Evolutionary conservation across 2,113 vertebrate genomes (phyloP).

Genomic region (Sinocyclocheilus anophthalmus): DNA sequence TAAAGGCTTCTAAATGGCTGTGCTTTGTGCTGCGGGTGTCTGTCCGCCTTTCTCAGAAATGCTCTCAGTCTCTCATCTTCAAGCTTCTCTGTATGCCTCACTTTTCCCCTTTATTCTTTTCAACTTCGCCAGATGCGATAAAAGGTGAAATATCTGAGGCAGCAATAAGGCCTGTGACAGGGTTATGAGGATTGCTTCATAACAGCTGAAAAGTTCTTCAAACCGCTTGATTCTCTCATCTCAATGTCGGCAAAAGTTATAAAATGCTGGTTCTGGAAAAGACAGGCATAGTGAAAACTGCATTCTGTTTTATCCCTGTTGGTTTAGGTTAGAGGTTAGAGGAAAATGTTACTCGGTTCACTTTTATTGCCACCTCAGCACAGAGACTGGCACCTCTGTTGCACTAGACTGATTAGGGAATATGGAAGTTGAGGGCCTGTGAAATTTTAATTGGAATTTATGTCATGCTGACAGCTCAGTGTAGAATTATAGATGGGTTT

Average conservation of each 20-base stretch:
- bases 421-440: constrained; percentile 21
- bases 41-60: neutral
- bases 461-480: neutral
- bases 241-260: neutral
- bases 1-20: neutral
- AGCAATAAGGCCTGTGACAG: constrained; percentile 19
- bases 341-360: neutral
- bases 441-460: constrained; percentile 39
- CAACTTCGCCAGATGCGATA: constrained; percentile 34
- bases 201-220: neutral
- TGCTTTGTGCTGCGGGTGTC: neutral
- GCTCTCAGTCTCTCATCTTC: constrained; percentile 4
- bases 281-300: neutral
- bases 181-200: neutral
- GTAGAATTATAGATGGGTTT: constrained; percentile 7
- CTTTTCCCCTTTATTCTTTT: constrained; percentile 1
- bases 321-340: constrained; percentile 31
- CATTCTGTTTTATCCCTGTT: neutral
- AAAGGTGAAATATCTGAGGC: constrained; percentile 18
- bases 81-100: neutral
- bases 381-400: constrained; percentile 23
- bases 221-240: neutral
- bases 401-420: constrained; percentile 38
- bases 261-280: neutral
- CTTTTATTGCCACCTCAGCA: neutral